Conservation (phyloP, 2,797 vertebrate species). For the Sebastes goodei region DNA sequence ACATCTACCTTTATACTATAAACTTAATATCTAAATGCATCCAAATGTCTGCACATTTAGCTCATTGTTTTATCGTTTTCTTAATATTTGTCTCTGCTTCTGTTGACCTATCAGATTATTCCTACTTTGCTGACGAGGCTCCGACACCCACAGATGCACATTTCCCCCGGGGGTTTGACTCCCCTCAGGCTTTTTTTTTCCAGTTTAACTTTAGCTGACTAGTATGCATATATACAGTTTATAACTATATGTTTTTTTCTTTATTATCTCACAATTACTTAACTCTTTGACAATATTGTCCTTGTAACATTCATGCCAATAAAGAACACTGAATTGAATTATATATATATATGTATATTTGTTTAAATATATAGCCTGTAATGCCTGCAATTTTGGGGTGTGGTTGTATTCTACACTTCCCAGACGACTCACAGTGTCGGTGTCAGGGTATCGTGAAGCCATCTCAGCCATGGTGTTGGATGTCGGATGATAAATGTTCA, state of each 20-base stretch:
- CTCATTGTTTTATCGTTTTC: not conserved
- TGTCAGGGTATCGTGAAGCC: slow-evolving; percentile 25
- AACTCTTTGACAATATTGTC: fast-evolving
- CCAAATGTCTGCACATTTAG: not conserved
- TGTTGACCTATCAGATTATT: slow-evolving; percentile 14
- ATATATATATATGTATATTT: not conserved
- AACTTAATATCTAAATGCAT: not conserved
- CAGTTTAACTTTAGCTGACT: not conserved
- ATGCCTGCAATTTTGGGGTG: slow-evolving; percentile 12
- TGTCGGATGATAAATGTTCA: slow-evolving; percentile 40
- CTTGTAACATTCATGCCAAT: not conserved
- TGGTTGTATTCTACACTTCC: not conserved
- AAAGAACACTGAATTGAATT: not conserved
- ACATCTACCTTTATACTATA: not conserved
- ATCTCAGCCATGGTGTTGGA: slow-evolving; percentile 37
- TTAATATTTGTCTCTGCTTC: not conserved
- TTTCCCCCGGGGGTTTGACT: slow-evolving; percentile 10
- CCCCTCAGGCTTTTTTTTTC: not conserved
- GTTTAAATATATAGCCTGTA: not conserved
- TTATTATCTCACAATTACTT: not conserved
- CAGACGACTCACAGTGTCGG: slow-evolving; percentile 12
- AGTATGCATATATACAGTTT: not conserved
- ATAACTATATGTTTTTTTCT: not conserved
- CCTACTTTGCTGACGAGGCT: slow-evolving; percentile 40
- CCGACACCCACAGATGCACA: slow-evolving; percentile 9